Evolutionary conservation across 2,888 invertebrate genomes (phyloP).

Genomic region (Pristionchus entomophagus): DNA sequence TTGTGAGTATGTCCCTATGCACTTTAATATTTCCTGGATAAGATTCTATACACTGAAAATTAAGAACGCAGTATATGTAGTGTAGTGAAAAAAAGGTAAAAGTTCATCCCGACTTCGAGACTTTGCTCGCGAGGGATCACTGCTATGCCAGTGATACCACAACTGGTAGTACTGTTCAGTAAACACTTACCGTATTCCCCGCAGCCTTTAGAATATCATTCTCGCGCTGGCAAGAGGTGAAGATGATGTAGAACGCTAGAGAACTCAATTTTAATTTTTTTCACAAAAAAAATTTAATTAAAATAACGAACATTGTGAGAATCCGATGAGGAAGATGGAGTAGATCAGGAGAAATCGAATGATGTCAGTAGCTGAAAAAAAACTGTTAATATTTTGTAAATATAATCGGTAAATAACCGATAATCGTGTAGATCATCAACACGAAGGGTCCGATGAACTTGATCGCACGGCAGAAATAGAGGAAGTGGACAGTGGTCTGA

Average conservation of each 20-base stretch:
- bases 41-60: no score
- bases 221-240: conserved; percentile 82
- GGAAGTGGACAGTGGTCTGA: conserved; percentile 1
- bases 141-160: no score
- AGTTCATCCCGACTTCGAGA: neutral
- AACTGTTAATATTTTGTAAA: neutral
- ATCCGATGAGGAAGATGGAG: conserved; percentile 95
- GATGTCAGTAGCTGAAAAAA: conserved; percentile 76
- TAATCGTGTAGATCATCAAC: conserved; percentile 98
- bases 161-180: no score
- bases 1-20: no score
- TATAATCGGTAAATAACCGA: conserved; percentile 90
- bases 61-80: no score
- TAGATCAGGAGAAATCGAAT: conserved; percentile 94
- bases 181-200: neutral
- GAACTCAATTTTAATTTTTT: neutral
- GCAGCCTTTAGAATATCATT: neutral
- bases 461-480: conserved; percentile 86
- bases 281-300: neutral
- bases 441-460: conserved; percentile 94
- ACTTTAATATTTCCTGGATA: no score
- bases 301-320: conserved; percentile 87
- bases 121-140: neutral
- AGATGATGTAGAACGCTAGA: conserved; percentile 89
- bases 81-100: neutral